phyloP scores from a whole-genome alignment of 2,888 invertebrate species.

The Brachypterus glaber region DNA sequence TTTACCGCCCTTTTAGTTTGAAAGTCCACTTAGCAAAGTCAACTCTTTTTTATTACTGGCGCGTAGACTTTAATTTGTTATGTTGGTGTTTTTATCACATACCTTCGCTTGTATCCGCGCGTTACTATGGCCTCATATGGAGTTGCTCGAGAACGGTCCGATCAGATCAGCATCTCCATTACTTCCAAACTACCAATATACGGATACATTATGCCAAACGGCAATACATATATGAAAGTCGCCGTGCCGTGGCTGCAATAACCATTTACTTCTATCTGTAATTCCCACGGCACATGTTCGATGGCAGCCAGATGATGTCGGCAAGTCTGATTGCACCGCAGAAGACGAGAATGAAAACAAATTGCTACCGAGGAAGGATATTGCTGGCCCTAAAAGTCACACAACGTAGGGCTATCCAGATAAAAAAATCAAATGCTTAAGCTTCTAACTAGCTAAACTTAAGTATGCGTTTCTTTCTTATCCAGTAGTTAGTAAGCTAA shows the following conservation, averaged over 20 bases:
- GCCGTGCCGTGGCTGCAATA: slow-evolving; percentile 34
- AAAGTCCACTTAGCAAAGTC: too few relatives aligned
- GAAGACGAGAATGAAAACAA: slow-evolving; percentile 38
- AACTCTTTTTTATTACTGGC: slow-evolving; percentile 28
- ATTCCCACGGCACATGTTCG: slow-evolving; percentile 38
- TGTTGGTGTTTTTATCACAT: slow-evolving; percentile 35
- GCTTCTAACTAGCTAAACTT: too few relatives aligned
- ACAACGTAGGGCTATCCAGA: too few relatives aligned
- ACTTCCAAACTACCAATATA: slow-evolving; percentile 38
- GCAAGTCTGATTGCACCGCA: slow-evolving; percentile 31
- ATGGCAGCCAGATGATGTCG: slow-evolving; percentile 35
- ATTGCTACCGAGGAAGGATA: slow-evolving; percentile 39
- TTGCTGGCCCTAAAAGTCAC: slow-evolving; percentile 34
- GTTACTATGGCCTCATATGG: slow-evolving; percentile 20
- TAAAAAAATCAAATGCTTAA: too few relatives aligned
- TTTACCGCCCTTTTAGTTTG: too few relatives aligned
- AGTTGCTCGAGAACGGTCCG: slow-evolving; percentile 22
- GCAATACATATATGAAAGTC: slow-evolving; percentile 35
- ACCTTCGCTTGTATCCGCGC: slow-evolving; percentile 15
- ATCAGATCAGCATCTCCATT: slow-evolving; percentile 32
- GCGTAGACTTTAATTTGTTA: slow-evolving; percentile 35
- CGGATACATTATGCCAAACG: slow-evolving; percentile 38
- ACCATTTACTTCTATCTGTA: slow-evolving; percentile 39
- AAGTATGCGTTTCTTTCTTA: too few relatives aligned
- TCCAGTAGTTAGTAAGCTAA: too few relatives aligned